Conservation (phyloP, 2,797 vertebrate species). For the Pseudomugil tenellus region DNA sequence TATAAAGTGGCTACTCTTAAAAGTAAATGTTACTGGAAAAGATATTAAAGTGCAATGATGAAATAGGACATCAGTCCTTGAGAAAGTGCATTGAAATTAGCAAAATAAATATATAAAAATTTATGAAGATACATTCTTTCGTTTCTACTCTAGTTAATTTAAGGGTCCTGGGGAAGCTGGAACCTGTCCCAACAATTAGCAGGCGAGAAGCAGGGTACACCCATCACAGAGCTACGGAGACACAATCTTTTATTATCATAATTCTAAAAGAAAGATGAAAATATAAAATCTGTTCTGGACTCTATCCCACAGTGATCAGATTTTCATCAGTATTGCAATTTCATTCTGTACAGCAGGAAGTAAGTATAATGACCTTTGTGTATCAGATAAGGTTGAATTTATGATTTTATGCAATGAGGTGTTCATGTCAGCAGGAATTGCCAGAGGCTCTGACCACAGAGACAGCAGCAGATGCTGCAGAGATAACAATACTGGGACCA, state of each 20-base stretch:
- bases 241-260: background rate
- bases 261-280: background rate
- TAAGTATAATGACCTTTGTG: constrained; percentile 31
- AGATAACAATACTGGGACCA: constrained; percentile 26
- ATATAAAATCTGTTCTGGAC: background rate
- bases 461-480: constrained; percentile 19
- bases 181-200: too few relatives aligned
- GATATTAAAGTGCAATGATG: too few relatives aligned
- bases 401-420: constrained; percentile 36
- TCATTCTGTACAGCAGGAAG: background rate
- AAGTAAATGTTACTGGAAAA: too few relatives aligned
- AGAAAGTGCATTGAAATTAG: too few relatives aligned
- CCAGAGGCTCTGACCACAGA: constrained; percentile 25
- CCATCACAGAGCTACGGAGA: background rate
- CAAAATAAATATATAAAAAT: too few relatives aligned
- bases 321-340: constrained; percentile 4
- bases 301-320: background rate
- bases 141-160: too few relatives aligned
- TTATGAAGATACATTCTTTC: too few relatives aligned
- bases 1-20: too few relatives aligned
- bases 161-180: too few relatives aligned
- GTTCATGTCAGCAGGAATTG: constrained; percentile 29
- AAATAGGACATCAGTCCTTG: too few relatives aligned
- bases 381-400: constrained; percentile 30
- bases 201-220: too few relatives aligned